A percentile compares a stretch with the other conserved stretches of the same genome.
Evolutionary conservation across 1,140 invertebrate species (phyloP).

Genomic region (Epicauta chinensis): DNA sequence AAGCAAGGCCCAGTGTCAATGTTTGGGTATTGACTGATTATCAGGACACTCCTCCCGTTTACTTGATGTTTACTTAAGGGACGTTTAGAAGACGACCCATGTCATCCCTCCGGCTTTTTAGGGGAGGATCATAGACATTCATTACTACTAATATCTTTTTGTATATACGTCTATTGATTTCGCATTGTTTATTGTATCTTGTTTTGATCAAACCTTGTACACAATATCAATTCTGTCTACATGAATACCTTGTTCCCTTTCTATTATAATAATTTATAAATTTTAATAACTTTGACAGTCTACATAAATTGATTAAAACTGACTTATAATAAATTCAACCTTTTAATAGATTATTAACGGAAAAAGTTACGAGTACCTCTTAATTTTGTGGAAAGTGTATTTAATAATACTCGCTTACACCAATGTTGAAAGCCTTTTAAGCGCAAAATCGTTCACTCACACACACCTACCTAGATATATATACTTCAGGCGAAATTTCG

Average conservation of each 20-base stretch:
- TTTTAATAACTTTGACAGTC: too few relatives aligned
- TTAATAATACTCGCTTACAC: slow-evolving; percentile 14
- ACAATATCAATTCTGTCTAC: too few relatives aligned
- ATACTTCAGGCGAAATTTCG: slow-evolving; percentile 9
- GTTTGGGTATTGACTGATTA: slow-evolving; percentile 21
- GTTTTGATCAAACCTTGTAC: too few relatives aligned
- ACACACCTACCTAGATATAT: too few relatives aligned
- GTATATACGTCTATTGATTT: neutral
- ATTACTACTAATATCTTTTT: slow-evolving; percentile 24
- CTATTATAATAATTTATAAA: too few relatives aligned
- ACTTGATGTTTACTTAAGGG: slow-evolving; percentile 18
- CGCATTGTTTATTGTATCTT: too few relatives aligned
- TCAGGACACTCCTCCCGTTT: slow-evolving; percentile 16
- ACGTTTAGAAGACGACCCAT: slow-evolving; percentile 7
- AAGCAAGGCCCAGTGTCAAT: slow-evolving; percentile 18
- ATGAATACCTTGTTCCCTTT: too few relatives aligned
- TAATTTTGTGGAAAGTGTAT: slow-evolving; percentile 12
- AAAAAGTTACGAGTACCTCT: slow-evolving; percentile 12
- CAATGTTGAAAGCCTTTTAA: slow-evolving; percentile 15
- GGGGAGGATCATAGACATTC: slow-evolving; percentile 22
- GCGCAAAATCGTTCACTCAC: slow-evolving; percentile 11
- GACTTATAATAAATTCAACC: neutral
- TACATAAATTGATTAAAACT: too few relatives aligned
- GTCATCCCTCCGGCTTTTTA: slow-evolving; percentile 3
- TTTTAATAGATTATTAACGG: slow-evolving; percentile 4